Evolutionary conservation across 2,113 vertebrate species (phyloP), one percentile per base, ranked within the genome.

Genomic region (Clarias magur): DNA sequence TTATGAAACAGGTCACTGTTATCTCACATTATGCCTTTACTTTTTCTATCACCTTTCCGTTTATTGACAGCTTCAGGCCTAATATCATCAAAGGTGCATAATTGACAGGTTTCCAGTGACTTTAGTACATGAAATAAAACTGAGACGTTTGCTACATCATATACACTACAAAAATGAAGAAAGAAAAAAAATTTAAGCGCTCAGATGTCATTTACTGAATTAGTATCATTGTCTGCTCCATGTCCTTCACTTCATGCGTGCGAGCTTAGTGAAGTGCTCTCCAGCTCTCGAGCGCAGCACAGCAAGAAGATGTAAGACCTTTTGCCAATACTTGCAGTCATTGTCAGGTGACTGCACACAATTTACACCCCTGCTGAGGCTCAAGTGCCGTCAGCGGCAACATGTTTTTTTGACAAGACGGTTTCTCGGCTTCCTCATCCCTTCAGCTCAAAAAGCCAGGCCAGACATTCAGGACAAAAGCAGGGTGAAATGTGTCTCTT

Each of bases 271-370:
- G 42, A 76, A 83, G 86, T 53, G 67, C 65, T 75, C 73, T 67
- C 17, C 19, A 53, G n/a, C 75, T 80, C 42, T 65, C 27, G 81
- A 73, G 85, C 81, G 56, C 84, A 42, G 73, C 80, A 73, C 89
- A 34, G 70, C 42, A 23, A 38, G 70, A 38, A 65, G 88, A 90
- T 56, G 11, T 86, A 67, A 83, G 89, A 59, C 3, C 78, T 90
- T 91, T 93, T 87, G 60, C 84, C 79, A 54, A 90, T 87, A 90
- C 92, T 93, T 90, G 86, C 92, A 90, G 90, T 94, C 93, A 94
- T 91, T 81, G 89, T 92, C 92, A 94, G 93, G 92, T 94, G 93
- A 92, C 93, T 80, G 90, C 82, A 83, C 81, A 86, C 84, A 88
- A 27, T 27, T 63, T 48, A 70, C 70, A 73, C 27, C 81, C 79